phyloP scores from a whole-genome alignment of 1,140 invertebrate genomes.

The Musca vetustissima region DNA sequence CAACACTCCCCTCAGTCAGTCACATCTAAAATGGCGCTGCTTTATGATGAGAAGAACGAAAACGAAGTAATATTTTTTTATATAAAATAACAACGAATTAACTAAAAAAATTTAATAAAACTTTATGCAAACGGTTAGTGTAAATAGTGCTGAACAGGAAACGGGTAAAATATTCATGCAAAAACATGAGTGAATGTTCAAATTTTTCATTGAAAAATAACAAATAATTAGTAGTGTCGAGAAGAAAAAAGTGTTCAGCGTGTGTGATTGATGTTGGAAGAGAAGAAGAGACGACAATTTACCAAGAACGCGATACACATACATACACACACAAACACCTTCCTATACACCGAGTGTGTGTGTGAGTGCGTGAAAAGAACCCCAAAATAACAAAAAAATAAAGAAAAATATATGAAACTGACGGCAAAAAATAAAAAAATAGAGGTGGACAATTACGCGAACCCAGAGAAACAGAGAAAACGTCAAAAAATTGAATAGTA shows the following conservation, averaged over 20 bases:
- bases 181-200: conserved; percentile 2
- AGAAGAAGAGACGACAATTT: no score
- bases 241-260: conserved; percentile 10
- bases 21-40: conserved; percentile 29
- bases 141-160: conserved; percentile 6
- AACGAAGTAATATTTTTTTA: conserved; percentile 12
- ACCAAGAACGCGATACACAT: conserved; percentile 19
- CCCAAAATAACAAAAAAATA: conserved; percentile 12
- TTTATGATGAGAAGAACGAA: conserved; percentile 2
- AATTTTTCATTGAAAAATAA: conserved; percentile 6
- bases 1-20: neutral
- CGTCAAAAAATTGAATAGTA: conserved; percentile 17
- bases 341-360: neutral
- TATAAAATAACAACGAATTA: conserved; percentile 23
- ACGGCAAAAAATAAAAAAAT: no score
- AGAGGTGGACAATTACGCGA: conserved; percentile 13
- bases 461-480: conserved; percentile 12
- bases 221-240: no score
- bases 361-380: neutral
- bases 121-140: conserved; percentile 2
- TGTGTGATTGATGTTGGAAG: conserved; percentile 10
- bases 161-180: neutral
- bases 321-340: conserved; percentile 24
- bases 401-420: no score
- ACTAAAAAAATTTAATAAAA: conserved; percentile 4